Percentiles rank a stretch among this genome's conserved stretches.
These are phyloP conservation scores for Heteromurus nitidus DNA, from an alignment of 2,888 invertebrate species.

Conservation along the genomic window DNA sequence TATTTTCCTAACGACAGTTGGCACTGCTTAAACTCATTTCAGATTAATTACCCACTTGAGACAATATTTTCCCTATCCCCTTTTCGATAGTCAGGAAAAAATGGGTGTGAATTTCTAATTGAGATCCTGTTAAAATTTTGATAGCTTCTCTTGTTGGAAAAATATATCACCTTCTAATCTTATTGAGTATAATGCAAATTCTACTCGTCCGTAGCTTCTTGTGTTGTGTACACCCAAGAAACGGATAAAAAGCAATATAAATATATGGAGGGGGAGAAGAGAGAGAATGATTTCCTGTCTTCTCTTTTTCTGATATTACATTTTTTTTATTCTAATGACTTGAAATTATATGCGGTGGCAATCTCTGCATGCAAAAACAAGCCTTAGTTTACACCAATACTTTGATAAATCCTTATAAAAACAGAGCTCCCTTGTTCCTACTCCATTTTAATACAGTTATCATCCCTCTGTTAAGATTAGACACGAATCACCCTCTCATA, in stretches of 20 bases:
- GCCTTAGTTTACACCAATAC: conserved; percentile 1
- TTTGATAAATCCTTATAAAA: no score
- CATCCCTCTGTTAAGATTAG: conserved; percentile 1
- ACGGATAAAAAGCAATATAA: conserved; percentile 38
- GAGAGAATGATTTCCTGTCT: conserved; percentile 30
- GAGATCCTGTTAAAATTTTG: conserved; percentile 11
- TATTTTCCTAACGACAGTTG: no score
- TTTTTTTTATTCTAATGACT: not conserved
- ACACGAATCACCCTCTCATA: not conserved
- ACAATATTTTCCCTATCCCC: no score
- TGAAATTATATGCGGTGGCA: not conserved
- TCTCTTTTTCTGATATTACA: not conserved
- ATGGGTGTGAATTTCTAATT: conserved; percentile 58
- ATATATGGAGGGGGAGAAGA: no score
- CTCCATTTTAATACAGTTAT: no score
- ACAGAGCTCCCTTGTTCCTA: no score
- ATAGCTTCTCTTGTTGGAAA: no score
- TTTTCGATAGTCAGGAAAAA: not conserved
- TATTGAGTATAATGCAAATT: no score
- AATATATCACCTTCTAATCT: not conserved
- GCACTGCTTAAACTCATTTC: conserved; percentile 42
- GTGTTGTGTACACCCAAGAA: not conserved
- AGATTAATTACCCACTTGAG: no score
- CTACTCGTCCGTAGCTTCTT: no score
- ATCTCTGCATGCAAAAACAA: conserved; percentile 15